These are phyloP conservation scores for Zoanthus solanderi DNA, from an alignment of 92 coral and sea anemone species.

Conservation along the genomic window DNA sequence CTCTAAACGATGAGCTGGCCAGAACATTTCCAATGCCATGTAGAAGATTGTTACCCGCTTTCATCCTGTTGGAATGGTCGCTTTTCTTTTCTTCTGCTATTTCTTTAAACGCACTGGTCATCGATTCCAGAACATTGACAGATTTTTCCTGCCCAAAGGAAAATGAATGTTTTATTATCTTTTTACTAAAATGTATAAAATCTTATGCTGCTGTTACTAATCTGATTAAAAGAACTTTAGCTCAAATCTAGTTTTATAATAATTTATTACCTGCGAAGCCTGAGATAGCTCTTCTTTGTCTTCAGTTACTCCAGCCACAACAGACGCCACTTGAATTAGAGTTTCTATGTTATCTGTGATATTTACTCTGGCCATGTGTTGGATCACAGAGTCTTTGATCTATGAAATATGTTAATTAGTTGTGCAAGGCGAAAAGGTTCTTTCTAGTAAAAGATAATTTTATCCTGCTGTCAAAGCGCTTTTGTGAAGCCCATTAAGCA, in stretches of 20 bases:
- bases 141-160: constrained; percentile 63
- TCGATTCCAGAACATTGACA: constrained; percentile 72
- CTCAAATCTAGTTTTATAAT: too few relatives aligned
- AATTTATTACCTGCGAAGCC: constrained; percentile 71
- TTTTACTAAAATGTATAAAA: background rate
- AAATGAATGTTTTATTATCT: background rate
- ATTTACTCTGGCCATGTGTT: constrained; percentile 74
- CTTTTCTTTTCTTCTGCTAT: constrained; percentile 47
- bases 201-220: background rate
- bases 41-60: constrained; percentile 79
- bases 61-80: constrained; percentile 51
- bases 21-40: constrained; percentile 86
- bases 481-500: too few relatives aligned
- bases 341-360: constrained; percentile 76
- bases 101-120: constrained; percentile 61
- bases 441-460: too few relatives aligned
- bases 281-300: constrained; percentile 79
- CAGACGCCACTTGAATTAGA: constrained; percentile 83
- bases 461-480: too few relatives aligned
- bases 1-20: constrained; percentile 59
- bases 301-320: constrained; percentile 83
- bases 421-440: too few relatives aligned
- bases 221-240: too few relatives aligned
- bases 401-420: background rate
- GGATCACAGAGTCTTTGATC: constrained; percentile 85